These are phyloP conservation scores for Solea senegalensis DNA, from an alignment of 2,113 vertebrate species.

Conservation along the genomic window DNA sequence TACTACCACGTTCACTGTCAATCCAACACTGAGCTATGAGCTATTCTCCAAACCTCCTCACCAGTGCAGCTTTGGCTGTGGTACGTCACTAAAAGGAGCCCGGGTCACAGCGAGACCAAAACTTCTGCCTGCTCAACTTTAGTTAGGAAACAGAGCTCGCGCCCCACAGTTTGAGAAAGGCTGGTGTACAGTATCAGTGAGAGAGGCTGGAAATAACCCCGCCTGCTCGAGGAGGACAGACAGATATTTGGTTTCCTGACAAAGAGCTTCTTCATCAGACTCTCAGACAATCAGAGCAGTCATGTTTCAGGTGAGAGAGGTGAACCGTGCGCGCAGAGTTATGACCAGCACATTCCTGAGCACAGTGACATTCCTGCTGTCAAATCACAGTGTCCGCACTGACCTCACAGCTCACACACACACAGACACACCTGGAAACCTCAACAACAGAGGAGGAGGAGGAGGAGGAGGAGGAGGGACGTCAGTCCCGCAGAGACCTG, in stretches of 20 bases:
- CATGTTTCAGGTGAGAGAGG: slow-evolving; percentile 71
- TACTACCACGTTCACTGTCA: too few relatives aligned
- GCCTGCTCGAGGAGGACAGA: slow-evolving; percentile 49
- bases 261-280: slow-evolving; percentile 72
- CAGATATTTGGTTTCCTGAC: slow-evolving; percentile 48
- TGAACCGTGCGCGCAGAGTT: slow-evolving; percentile 71
- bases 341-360: slow-evolving; percentile 79
- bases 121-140: too few relatives aligned
- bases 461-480: too few relatives aligned
- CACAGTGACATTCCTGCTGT: slow-evolving; percentile 75
- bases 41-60: too few relatives aligned
- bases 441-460: not conserved
- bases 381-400: slow-evolving; percentile 56
- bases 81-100: too few relatives aligned
- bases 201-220: slow-evolving; percentile 11
- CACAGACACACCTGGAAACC: slow-evolving; percentile 57
- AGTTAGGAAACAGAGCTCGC: too few relatives aligned
- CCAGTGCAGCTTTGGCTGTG: too few relatives aligned
- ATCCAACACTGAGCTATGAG: too few relatives aligned
- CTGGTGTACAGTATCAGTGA: not conserved
- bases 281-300: slow-evolving; percentile 68
- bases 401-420: slow-evolving; percentile 55
- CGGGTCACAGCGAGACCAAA: too few relatives aligned
- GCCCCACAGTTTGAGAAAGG: not conserved
- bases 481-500: not conserved